These are phyloP conservation scores for Dromius quadrimaculatus DNA, from an alignment of 2,888 invertebrate genomes.

Conservation along the genomic window DNA sequence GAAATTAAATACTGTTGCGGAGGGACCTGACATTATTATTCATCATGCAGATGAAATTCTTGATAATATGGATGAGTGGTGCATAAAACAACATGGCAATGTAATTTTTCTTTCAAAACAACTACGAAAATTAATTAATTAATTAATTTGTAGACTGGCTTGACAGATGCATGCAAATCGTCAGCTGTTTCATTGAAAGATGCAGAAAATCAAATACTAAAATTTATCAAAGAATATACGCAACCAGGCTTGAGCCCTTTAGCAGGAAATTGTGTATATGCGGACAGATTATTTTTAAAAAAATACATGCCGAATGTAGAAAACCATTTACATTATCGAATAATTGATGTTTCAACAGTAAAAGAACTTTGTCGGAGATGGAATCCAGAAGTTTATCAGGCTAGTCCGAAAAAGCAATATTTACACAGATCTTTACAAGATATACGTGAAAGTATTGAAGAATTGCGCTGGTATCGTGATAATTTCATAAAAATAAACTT, in stretches of 20 bases:
- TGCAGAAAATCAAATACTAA: conserved; percentile 79
- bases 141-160: conserved; percentile 76
- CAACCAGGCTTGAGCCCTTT: conserved; percentile 76
- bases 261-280: conserved; percentile 89
- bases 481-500: conserved; percentile 71
- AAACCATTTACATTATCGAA: conserved; percentile 88
- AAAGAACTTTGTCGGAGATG: conserved; percentile 88
- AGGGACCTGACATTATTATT: conserved; percentile 82
- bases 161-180: conserved; percentile 78
- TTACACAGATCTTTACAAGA: conserved; percentile 84
- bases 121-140: conserved; percentile 40
- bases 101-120: conserved; percentile 66
- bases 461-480: conserved; percentile 83
- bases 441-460: conserved; percentile 86
- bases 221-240: conserved; percentile 76
- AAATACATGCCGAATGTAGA: conserved; percentile 86
- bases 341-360: conserved; percentile 91
- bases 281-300: conserved; percentile 85
- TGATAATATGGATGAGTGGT: conserved; percentile 87
- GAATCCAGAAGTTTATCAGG: conserved; percentile 74
- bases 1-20: conserved; percentile 80
- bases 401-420: conserved; percentile 74
- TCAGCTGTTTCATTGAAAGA: conserved; percentile 75
- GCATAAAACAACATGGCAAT: conserved; percentile 80
- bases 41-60: conserved; percentile 81